A percentile compares a stretch with the other conserved stretches of the same genome.
Conservation (phyloP, 2,113 vertebrate species). For the Corythornis cristatus region DNA sequence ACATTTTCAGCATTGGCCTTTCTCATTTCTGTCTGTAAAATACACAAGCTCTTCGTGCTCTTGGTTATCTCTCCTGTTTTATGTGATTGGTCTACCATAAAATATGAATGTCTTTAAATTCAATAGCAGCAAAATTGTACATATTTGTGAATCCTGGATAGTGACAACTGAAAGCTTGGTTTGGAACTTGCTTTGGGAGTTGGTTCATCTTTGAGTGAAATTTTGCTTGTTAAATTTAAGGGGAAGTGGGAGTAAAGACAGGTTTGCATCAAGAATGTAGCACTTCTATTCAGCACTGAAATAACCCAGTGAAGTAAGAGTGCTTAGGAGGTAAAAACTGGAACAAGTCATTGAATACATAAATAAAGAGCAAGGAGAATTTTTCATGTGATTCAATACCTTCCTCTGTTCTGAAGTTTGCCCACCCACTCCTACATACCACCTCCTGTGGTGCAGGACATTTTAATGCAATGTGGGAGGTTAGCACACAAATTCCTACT, state of each 20-base stretch:
- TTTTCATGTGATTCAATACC: constrained; percentile 43
- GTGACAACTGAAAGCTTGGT: not conserved
- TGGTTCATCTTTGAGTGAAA: not conserved
- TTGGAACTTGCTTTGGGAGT: not conserved
- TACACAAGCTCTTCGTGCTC: not conserved
- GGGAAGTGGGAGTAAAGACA: constrained; percentile 38
- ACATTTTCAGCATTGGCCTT: not conserved
- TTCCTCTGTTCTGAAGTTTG: constrained; percentile 38
- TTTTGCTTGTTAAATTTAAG: not conserved
- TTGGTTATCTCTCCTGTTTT: not conserved
- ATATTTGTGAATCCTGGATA: not conserved
- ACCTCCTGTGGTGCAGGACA: constrained; percentile 37
- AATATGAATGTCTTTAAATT: not conserved
- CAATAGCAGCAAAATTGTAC: not conserved
- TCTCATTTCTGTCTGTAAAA: not conserved
- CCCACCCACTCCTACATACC: constrained; percentile 29
- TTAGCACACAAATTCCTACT: constrained; percentile 39
- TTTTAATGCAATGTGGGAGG: constrained; percentile 38
- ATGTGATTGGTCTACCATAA: not conserved
- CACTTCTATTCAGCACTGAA: constrained; percentile 43
- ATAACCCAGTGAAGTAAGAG: constrained; percentile 20
- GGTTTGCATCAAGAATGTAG: constrained; percentile 24
- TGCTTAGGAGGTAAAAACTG: not conserved
- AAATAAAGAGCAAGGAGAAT: constrained; percentile 26
- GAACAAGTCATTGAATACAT: constrained; percentile 15